Percentiles rank a stretch among this genome's conserved stretches.
These are phyloP conservation scores for Chamaetylas fuelleborni DNA, from an alignment of 2,113 vertebrate genomes.

Conservation along the genomic window DNA sequence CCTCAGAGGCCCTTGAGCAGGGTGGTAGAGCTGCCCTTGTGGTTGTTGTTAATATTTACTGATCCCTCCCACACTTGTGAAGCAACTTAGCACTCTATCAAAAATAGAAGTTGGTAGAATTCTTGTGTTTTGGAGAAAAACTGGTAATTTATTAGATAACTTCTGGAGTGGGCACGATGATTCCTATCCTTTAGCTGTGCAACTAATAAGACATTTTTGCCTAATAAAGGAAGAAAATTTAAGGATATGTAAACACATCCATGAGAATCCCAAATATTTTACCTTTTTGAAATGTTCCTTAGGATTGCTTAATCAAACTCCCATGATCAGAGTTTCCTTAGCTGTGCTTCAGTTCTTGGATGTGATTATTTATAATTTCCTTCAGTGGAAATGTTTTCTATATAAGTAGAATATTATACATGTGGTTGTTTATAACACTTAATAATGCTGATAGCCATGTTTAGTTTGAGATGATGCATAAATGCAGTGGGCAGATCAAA, in stretches of 20 bases:
- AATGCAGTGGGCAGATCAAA: constrained; percentile 2
- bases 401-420: neutral
- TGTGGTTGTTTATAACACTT: neutral
- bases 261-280: neutral
- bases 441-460: neutral
- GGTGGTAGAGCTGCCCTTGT: neutral
- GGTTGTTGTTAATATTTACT: neutral
- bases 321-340: neutral
- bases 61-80: neutral
- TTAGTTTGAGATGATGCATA: neutral
- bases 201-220: neutral
- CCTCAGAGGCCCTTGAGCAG: neutral
- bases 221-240: neutral
- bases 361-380: neutral
- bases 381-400: neutral
- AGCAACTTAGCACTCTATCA: neutral
- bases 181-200: neutral
- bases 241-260: neutral
- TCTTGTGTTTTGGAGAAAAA: neutral
- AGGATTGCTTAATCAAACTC: neutral
- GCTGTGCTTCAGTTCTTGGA: rapidly evolving
- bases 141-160: neutral
- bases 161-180: neutral
- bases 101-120: neutral
- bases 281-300: neutral